Evolutionary conservation across 2,888 invertebrate genomes (phyloP), one percentile per base, ranked within the genome.

Genomic region (Apodemia hepburni): DNA sequence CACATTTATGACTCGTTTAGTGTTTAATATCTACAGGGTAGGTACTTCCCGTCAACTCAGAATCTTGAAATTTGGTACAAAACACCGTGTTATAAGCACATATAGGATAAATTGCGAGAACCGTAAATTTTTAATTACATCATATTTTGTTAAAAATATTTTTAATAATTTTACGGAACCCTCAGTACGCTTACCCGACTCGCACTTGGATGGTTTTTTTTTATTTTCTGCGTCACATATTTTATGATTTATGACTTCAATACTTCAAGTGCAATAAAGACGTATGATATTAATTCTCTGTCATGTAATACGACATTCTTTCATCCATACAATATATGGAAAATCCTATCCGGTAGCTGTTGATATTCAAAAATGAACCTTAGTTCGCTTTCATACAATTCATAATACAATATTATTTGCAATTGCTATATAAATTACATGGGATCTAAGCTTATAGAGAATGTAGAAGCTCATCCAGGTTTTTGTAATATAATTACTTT

Each of bases 391-490:
- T 15, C 47, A 18, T 51, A 66, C 33, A 59, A 65, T 60, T 60
- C 54, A 68, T 54, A 67, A 61, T 66, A 35, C 62, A 27, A 42
- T 42, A 15, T 15, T 33, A 62, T 59, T 18, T 45, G 61, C 63
- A 65, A 67, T 69, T 65, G 69, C 69, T 71, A 76, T 77, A 80
- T 79, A 81, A 79, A 79, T 77, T 77, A 75, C 77, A 71, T 69
- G 75, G 71, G 75, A 74, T 78, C 77, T 79, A 77, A 79, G 73
- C 76, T 72, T 70, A 74, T 65, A 65, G 70, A 71, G 80, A 81
- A 82, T 81, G 81, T 79, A 78, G 79, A 81, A 82, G 81, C 78
- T 74, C 75, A 78, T 78, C 75, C 75, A 75, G 67, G 74, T 80
- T 82, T 81, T 82, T 77, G 51, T 51, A 51, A 51, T 51, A 63